Evolutionary conservation across 2,797 vertebrate genomes (phyloP), one percentile per base, ranked within the genome.

Genomic region (Remorina albescens): DNA sequence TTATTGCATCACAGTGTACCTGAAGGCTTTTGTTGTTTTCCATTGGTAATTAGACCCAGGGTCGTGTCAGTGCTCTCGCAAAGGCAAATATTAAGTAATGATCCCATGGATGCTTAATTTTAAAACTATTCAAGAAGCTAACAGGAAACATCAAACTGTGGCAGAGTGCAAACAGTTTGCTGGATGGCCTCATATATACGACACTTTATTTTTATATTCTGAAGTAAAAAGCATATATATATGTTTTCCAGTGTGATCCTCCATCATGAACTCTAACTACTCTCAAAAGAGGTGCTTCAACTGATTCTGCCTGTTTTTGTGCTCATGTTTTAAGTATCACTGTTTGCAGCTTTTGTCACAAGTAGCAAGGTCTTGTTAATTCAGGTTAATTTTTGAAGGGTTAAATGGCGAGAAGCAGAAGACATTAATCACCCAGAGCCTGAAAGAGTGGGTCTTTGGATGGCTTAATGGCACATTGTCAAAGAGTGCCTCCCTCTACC

Each of bases 381-480:
- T 86, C 74, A 68, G 75, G 82, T 77, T 89, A 76, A 84, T 87
- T 87, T 85, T 71, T 74, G 75, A 71, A 61, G 54, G 61, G 62
- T 77, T 83, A 85, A 86, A 88, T 78, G 67, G 56, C 61, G 69
- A 80, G 68, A 79, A 80, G 78, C 70, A 86, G 62, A 80, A 80
- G 71, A 81, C 82, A 84, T 89, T 88, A 86, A 91, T 90, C 86
- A 80, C 74, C 79, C 60, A 63, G 80, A 9, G 60, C 76, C 75
- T 78, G 78, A 63, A 80, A 82, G 84, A 86, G 74, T 64, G 76
- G 71, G 46, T 78, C 78, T 72, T 73, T 66, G 78, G 71, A 86
- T 69, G 74, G 61, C 67, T 74, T 79, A 85, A 87, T 83, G 77
- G 83, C 74, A 86, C 83, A 85, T 71, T 86, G 87, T 91, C 86